Conservation (phyloP, 2,113 vertebrate genomes). For the Tragelaphus imberbis region DNA sequence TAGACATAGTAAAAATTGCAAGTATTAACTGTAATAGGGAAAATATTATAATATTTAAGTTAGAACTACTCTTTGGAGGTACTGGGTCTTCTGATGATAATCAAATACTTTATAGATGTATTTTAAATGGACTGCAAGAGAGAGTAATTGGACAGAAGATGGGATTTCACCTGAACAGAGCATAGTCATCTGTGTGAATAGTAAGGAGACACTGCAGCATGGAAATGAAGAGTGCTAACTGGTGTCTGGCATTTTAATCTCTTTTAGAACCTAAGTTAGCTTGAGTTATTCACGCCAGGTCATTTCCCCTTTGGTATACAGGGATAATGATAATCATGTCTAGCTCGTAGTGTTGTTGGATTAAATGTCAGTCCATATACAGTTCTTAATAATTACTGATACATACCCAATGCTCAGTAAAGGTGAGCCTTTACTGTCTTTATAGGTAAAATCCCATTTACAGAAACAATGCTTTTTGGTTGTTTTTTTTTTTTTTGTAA, state of each 20-base stretch:
- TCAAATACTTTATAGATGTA: background rate
- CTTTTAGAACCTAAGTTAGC: background rate
- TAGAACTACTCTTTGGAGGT: slow-evolving; percentile 21
- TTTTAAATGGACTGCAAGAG: slow-evolving; percentile 21
- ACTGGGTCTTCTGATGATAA: background rate
- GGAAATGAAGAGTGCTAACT: background rate
- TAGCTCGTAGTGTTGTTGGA: background rate
- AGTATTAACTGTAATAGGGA: slow-evolving; percentile 29
- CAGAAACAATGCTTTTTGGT: background rate
- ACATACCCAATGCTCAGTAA: background rate
- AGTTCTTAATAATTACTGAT: background rate
- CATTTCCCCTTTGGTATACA: background rate
- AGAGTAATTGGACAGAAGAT: background rate
- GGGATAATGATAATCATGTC: background rate
- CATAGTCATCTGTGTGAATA: background rate
- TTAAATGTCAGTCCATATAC: background rate
- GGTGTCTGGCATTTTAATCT: background rate
- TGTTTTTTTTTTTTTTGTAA: too few relatives aligned
- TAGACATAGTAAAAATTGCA: background rate
- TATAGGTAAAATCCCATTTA: slow-evolving; percentile 35
- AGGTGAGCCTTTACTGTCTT: background rate
- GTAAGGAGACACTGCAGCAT: background rate
- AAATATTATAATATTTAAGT: slow-evolving; percentile 25
- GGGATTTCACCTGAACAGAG: slow-evolving; percentile 13
- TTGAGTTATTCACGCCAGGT: background rate